Evolutionary conservation across 2,888 invertebrate species (phyloP).

Genomic region (Diloba caeruleocephala): DNA sequence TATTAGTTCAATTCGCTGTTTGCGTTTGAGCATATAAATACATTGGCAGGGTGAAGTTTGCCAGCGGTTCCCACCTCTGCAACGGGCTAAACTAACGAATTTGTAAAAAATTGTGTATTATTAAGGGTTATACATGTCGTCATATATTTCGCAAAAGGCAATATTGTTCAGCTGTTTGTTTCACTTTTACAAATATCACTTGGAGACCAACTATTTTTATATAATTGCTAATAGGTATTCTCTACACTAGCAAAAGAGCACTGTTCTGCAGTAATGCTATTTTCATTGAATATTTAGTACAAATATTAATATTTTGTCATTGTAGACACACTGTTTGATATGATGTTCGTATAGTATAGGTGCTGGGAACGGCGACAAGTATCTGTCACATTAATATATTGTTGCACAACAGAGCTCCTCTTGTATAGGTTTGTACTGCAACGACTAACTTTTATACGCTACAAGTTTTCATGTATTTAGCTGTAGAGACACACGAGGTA

Average conservation of each 20-base stretch:
- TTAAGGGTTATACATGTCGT: constrained; percentile 20
- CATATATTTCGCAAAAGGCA: constrained; percentile 31
- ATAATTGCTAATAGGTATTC: constrained; percentile 39
- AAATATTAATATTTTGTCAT: constrained; percentile 12
- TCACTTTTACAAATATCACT: constrained; percentile 20
- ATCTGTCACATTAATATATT: neutral
- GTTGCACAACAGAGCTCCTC: constrained; percentile 29
- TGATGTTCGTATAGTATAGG: neutral
- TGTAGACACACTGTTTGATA: constrained; percentile 7
- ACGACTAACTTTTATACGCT: constrained; percentile 43
- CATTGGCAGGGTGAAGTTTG: constrained; percentile 1
- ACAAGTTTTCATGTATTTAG: constrained; percentile 28
- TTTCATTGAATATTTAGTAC: constrained; percentile 17
- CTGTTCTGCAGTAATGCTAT: constrained; percentile 32
- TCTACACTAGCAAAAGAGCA: constrained; percentile 40
- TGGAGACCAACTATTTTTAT: constrained; percentile 51
- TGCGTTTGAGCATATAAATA: too few relatives aligned
- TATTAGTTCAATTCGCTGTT: too few relatives aligned
- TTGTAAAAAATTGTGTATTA: constrained; percentile 40
- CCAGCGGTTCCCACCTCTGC: constrained; percentile 11
- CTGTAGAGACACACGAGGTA: too few relatives aligned
- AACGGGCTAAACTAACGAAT: constrained; percentile 42
- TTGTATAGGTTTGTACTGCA: constrained; percentile 34
- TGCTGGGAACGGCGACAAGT: constrained; percentile 1
- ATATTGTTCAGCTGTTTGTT: constrained; percentile 35